Percentiles rank a stretch among this genome's conserved stretches.
Evolutionary conservation across 2,113 vertebrate species (phyloP).

Genomic region (Crotalus helleri): DNA sequence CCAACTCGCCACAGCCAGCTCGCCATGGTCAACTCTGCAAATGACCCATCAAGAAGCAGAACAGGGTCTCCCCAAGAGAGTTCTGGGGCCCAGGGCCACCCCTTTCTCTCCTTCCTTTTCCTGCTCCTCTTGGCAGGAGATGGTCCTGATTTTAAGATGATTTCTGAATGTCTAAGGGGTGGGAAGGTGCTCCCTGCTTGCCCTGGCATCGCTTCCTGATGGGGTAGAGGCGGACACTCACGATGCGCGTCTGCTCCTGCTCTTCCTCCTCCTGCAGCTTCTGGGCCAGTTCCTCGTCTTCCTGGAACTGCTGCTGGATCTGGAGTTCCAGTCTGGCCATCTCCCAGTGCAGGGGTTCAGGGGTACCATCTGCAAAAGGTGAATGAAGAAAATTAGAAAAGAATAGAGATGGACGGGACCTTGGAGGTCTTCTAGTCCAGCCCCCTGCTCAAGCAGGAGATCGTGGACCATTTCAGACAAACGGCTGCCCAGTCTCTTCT

Average conservation of each 20-base stretch:
- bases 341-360: background rate
- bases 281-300: slow-evolving; percentile 69
- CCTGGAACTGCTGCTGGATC: slow-evolving; percentile 66
- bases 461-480: fast-evolving
- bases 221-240: background rate
- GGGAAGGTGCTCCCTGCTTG: background rate
- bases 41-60: background rate
- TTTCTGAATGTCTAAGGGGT: background rate
- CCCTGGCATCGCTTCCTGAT: too few species aligned
- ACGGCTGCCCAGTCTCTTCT: too few species aligned
- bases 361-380: background rate
- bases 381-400: background rate
- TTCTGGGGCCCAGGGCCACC: background rate
- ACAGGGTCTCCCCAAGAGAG: background rate
- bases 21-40: background rate
- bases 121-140: background rate
- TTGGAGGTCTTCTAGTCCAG: background rate
- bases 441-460: background rate
- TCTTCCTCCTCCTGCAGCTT: slow-evolving; percentile 69
- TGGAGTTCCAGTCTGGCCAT: slow-evolving; percentile 57
- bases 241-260: slow-evolving; percentile 53
- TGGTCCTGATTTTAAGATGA: background rate
- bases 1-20: too few species aligned
- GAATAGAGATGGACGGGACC: background rate
- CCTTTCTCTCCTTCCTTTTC: background rate